Percentiles rank a stretch among this genome's conserved stretches.
Conservation (phyloP, 2,797 vertebrate genomes). For the Morelia viridis region DNA sequence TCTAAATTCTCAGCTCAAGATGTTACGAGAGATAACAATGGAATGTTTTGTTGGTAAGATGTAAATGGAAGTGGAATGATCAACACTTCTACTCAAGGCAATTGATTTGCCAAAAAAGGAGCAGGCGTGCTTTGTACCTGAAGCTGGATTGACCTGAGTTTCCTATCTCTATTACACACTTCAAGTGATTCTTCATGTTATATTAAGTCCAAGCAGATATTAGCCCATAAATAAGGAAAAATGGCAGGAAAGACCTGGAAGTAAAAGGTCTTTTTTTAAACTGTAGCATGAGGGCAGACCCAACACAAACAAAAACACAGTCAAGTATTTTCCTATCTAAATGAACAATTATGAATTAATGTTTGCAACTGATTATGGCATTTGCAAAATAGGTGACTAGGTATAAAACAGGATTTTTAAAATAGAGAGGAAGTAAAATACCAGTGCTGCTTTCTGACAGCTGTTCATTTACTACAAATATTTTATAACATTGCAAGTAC, state of each 20-base stretch:
- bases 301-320: neutral
- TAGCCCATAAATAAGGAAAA: neutral
- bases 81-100: neutral
- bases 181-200: neutral
- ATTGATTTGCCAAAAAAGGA: neutral
- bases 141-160: neutral
- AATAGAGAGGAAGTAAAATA: conserved; percentile 20
- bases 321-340: conserved; percentile 26
- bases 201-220: neutral
- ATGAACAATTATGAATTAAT: conserved; percentile 34
- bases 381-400: conserved; percentile 37
- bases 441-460: conserved; percentile 60
- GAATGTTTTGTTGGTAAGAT: neutral
- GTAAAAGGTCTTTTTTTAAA: conserved; percentile 3
- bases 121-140: neutral
- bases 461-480: conserved; percentile 75
- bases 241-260: neutral
- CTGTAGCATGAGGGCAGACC: neutral
- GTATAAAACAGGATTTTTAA: conserved; percentile 24
- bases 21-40: neutral
- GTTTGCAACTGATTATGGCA: conserved; percentile 34
- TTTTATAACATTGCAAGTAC: conserved; percentile 70
- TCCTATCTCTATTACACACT: neutral
- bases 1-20: neutral
- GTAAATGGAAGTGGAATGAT: neutral